Evolutionary conservation across 2,113 vertebrate genomes (phyloP), one percentile per base, ranked within the genome.

Genomic region (Lamprotornis superbus): DNA sequence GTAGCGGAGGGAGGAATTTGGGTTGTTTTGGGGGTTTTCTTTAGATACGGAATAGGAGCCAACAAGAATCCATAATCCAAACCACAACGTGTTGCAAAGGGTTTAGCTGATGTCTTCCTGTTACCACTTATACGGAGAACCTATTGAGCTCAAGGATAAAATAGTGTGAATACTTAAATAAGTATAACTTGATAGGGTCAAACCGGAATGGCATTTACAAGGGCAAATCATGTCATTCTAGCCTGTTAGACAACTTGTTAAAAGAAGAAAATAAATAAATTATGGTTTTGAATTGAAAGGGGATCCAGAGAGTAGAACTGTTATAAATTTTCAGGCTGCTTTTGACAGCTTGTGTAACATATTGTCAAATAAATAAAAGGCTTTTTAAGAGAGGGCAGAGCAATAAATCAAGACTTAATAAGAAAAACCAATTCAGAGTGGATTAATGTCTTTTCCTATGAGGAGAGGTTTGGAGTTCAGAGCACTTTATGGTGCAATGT

Each of bases 141-240:
- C 25, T 79, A 10, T 37, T 87, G n/a, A 96, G 68, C 55, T 61
- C 50, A 76, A 81, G 83, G 74, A 64, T 69, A 69, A 81, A 84
- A 80, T 92, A 84, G 92, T 86, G 80, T 84, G 94, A 95, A 78
- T 81, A 89, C 78, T 91, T 95, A 81, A 47, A 50, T 50, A 93
- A 90, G 77, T 70, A 94, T 69, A 96, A 97, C 52, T 78, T 91
- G 90, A 92, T 92, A 96, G 71, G 94, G 91, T 94, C 94, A 95
- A 86, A 83, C 56, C 49, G 61, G 56, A 63, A 44, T 89, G 92
- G 78, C 63, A 93, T 96, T 95, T 92, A 60, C 90, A 97, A 95
- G 92, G 90, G 65, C 95, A 94, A 78, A 81, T 81, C 27, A n/a
- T 81, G 80, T 83, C 39, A 60, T 87, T 87, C 77, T 61, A 87